These are phyloP conservation scores for Rhineura floridana DNA, from an alignment of 2,113 vertebrate genomes.

Conservation along the genomic window DNA sequence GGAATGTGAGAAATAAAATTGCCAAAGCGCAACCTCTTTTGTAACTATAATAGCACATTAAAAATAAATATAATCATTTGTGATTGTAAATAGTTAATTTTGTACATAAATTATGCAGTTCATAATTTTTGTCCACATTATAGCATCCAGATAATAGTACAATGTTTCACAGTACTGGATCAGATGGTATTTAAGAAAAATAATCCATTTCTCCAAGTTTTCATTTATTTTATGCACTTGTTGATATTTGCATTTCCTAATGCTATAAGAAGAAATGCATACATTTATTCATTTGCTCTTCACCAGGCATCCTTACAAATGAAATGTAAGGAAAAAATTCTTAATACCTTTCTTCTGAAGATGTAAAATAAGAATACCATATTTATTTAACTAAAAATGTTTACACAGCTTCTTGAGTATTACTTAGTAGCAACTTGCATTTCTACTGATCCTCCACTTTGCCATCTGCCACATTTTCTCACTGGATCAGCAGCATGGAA, in stretches of 20 bases:
- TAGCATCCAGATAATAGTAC: background rate
- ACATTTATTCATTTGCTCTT: background rate
- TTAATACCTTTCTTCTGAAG: background rate
- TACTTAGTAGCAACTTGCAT: conserved; percentile 13
- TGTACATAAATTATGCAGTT: background rate
- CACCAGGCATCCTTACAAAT: background rate
- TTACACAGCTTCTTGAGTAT: background rate
- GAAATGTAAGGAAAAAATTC: background rate
- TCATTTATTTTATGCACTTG: background rate
- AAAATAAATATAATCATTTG: background rate
- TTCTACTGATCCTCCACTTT: conserved; percentile 1
- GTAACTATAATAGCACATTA: background rate
- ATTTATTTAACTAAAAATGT: background rate
- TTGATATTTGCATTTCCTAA: background rate
- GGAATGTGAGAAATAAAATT: background rate
- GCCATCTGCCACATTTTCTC: background rate
- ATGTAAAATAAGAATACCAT: background rate
- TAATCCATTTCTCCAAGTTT: conserved; percentile 5
- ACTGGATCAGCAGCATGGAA: background rate
- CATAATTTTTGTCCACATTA: background rate
- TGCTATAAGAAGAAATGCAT: background rate
- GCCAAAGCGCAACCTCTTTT: background rate
- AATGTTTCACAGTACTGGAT: background rate
- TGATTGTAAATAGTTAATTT: background rate
- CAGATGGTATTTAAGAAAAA: background rate